phyloP scores from a whole-genome alignment of 2,888 invertebrate species.

The Masnerella sp. region DNA sequence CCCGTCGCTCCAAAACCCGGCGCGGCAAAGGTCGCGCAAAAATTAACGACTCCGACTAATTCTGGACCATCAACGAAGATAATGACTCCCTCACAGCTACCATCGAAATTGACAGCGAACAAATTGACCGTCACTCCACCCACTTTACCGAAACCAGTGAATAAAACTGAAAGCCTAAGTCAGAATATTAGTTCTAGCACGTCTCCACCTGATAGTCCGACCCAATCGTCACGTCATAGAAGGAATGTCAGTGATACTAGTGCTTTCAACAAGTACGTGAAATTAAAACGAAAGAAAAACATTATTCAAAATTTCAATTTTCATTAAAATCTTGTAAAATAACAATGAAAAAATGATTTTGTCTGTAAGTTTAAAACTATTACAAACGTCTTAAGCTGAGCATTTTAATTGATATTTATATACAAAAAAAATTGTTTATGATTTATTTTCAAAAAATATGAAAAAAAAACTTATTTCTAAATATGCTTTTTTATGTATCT shows the following conservation, averaged over 20 bases:
- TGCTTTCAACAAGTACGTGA: conserved; percentile 86
- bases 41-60: conserved; percentile 69
- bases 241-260: conserved; percentile 91
- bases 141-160: conserved; percentile 71
- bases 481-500: too few relatives aligned
- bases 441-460: too few relatives aligned
- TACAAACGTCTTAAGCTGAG: too few relatives aligned
- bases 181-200: conserved; percentile 74
- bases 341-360: too few relatives aligned
- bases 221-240: conserved; percentile 81
- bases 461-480: too few relatives aligned
- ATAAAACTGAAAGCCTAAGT: conserved; percentile 74
- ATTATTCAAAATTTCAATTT: too few relatives aligned
- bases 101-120: conserved; percentile 56
- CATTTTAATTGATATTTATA: too few relatives aligned
- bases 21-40: conserved; percentile 68
- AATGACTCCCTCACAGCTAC: conserved; percentile 58
- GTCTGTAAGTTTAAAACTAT: too few relatives aligned
- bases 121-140: conserved; percentile 65
- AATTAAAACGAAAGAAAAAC: too few relatives aligned
- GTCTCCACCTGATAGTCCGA: conserved; percentile 76
- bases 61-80: conserved; percentile 73
- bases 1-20: conserved; percentile 73
- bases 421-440: too few relatives aligned
- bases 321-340: too few relatives aligned